phyloP scores from a whole-genome alignment of 2,888 invertebrate genomes.

The Petrophora chlorosata region DNA sequence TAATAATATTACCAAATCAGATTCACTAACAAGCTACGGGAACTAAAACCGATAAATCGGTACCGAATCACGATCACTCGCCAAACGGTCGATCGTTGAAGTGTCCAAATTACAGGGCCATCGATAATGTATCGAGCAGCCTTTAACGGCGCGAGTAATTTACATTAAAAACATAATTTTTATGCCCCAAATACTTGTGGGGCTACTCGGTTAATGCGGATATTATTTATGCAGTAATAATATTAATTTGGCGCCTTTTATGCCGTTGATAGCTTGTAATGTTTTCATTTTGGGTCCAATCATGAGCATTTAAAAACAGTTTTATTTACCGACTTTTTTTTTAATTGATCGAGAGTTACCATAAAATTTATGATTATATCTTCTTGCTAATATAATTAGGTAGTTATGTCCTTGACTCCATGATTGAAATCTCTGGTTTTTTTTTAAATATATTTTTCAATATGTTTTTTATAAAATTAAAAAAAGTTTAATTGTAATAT shows the following conservation, averaged over 20 bases:
- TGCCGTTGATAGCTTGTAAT: conserved; percentile 31
- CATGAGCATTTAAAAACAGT: background rate
- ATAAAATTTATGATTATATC: no score
- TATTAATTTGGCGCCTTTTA: conserved; percentile 38
- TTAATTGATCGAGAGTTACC: no score
- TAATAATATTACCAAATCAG: no score
- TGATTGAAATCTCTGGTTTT: no score
- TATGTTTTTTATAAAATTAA: no score
- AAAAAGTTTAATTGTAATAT: no score
- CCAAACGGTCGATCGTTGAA: conserved; percentile 61
- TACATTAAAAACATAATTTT: conserved; percentile 60
- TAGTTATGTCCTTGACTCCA: no score
- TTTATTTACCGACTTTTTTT: no score
- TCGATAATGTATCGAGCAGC: conserved; percentile 50
- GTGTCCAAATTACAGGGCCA: conserved; percentile 67
- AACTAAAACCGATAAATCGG: background rate
- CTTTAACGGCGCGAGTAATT: conserved; percentile 33
- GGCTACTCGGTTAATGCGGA: conserved; percentile 29
- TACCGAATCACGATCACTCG: background rate
- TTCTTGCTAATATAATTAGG: no score
- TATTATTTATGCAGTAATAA: conserved; percentile 29
- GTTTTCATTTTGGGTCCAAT: conserved; percentile 24
- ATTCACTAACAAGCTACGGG: background rate
- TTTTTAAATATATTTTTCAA: no score
- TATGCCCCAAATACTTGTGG: conserved; percentile 50